Conservation (phyloP, 2,888 invertebrate genomes). For the Eristalis pertinax region DNA sequence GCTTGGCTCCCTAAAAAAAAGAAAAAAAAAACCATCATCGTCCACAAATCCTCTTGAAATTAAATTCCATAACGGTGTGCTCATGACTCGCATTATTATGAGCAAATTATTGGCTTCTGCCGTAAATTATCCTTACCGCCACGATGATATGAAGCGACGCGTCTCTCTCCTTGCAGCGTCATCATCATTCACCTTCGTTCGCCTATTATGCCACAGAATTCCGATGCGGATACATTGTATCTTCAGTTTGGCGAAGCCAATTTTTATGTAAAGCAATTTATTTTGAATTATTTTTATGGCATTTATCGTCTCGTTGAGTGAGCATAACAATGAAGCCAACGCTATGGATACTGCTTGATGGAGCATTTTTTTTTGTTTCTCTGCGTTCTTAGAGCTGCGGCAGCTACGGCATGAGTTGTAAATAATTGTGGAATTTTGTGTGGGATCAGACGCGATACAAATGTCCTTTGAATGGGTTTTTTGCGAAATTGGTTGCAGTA, state of each 20-base stretch:
- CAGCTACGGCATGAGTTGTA: neutral
- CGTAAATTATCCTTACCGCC: constrained; percentile 58
- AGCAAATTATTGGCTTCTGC: constrained; percentile 78
- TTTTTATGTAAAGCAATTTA: constrained; percentile 81
- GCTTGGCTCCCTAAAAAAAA: neutral
- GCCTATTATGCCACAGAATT: constrained; percentile 33
- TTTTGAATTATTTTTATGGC: constrained; percentile 82
- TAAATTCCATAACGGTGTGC: constrained; percentile 48
- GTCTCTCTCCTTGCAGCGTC: constrained; percentile 45
- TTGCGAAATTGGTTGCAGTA: neutral
- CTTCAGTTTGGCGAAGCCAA: constrained; percentile 73
- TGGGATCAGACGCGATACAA: neutral
- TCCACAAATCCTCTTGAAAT: constrained; percentile 62
- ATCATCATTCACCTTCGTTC: constrained; percentile 69
- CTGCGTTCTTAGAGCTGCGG: neutral
- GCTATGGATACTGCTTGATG: constrained; percentile 35
- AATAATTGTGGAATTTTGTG: constrained; percentile 37
- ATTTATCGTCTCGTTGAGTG: constrained; percentile 78
- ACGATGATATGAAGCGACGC: constrained; percentile 61
- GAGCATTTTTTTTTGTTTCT: neutral
- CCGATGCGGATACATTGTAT: constrained; percentile 42
- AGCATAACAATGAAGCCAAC: constrained; percentile 72
- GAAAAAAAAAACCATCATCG: neutral
- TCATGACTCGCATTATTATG: constrained; percentile 81
- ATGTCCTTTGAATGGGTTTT: neutral